Evolutionary conservation across 1,140 invertebrate species (phyloP), one percentile per base, ranked within the genome.

Genomic region (Ruditapes philippinarum): DNA sequence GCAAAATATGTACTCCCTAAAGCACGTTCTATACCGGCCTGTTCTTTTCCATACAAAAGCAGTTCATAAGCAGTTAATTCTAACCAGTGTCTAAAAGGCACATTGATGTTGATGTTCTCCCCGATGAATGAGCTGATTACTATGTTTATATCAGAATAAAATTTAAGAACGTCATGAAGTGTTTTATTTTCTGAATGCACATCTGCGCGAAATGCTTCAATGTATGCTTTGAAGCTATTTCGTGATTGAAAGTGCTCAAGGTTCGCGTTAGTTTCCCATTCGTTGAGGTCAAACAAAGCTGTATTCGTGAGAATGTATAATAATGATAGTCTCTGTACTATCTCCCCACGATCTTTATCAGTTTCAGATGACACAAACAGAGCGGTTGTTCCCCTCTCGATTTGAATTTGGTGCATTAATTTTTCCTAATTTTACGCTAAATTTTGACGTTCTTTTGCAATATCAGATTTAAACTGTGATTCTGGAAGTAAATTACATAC

Each of bases 11-110:
- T 91, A 31, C 91, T 91, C 1, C 93, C 93, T 0, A 93, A 76
- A 0, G 93, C 93, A 31, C 93, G 60, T 85, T 93, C 93, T n/a
- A 91, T 74, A 0, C 92, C 93, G 0, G 93, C 93, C 70, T 93
- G 89, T 68, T 93, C 93, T 49, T 93, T 93, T 54, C 90, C 90
- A 45, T 91, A 31, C 22, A 92, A 88, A 25, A 93, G 70, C 90
- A 93, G 89, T 62, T 93, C 81, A 65, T 92, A 93, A 11, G 84
- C 83, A 22, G 92, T 88, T 33, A 93, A 85, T 0, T 89, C 80
- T 70, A 78, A 73, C 93, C 92, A 93, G 45, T 91, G 62, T 1
- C 60, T 19, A 0, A 86, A 62, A 17, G 60, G 78, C 33, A 38
- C 76, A 19, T 74, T 40, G 17, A 81, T 45, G 17, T 76, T 86